Evolutionary conservation across 1,140 invertebrate genomes (phyloP), one percentile per base, ranked within the genome.

Genomic region (Venustaconcha ellipsiformis): DNA sequence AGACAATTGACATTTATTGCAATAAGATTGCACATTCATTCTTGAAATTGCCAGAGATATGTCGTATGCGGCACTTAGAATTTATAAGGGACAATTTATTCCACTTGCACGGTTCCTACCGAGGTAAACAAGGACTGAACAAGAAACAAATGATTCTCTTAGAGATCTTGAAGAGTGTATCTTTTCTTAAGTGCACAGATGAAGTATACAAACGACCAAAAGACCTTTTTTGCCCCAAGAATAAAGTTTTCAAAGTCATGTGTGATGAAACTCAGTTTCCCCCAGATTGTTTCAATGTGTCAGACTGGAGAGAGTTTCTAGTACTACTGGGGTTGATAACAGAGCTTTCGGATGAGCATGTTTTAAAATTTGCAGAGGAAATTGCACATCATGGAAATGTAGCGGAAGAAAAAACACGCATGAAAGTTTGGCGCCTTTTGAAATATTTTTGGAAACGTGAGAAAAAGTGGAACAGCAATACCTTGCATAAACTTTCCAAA

Each of bases 241-340:
- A 59, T 23, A 1, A 13, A n/a, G 56, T 73, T 1, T 73, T 30
- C 26, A 4, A 11, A n/a, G 26, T 67, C 23, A 12, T 73, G 5
- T 67, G 72, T 37, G 15, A 67, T 12, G 12, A 8, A 8, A 5
- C 4, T 2, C 48, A 63, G 8, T 60, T 73, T 8, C 72, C 72
- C 14, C 64, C 72, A 37, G 55, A n/a, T 18, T 65, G 64, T 20
- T 73, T 67, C 60, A 23, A n/a, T 58, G 11, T 15, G 23, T 0
- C 18, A 14, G 65, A 60, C 3, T 73, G 72, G 72, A 67, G 60
- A 14, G n/a, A 59, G 14, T 67, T 73, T 60, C 60, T 73, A 57
- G 65, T 23, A 13, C 11, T 48, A 14, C 57, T 57, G 8, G 72
- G 72, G 18, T 67, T 73, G 72, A 58, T 57, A 59, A 73, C 13